Evolutionary conservation across 1,140 invertebrate species (phyloP), one percentile per base, ranked within the genome.

Genomic region (Phthorimaea operculella): DNA sequence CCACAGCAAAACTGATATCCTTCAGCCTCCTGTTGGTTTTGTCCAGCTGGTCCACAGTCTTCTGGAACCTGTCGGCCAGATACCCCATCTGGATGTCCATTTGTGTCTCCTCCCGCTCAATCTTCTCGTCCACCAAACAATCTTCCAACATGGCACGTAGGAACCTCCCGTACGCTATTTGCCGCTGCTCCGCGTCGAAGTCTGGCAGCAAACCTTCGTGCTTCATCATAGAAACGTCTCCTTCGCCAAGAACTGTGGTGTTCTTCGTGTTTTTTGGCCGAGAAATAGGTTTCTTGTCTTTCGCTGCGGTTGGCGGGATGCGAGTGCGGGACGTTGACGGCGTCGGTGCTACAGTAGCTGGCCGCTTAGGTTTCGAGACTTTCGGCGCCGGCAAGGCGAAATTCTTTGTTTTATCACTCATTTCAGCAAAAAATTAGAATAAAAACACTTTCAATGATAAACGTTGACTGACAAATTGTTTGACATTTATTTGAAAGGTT

Each of bases 1-100:
- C 79, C 6, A 72, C 74, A 55, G 79, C 68, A 66, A 85, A 85
- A n/a, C 70, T 72, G 42, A 86, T 78, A 45, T 83, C 75, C 42
- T 77, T 80, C 10, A 86, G 42, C 11, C 83, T 58, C 33, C 70
- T 62, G 52, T 75, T 78, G 6, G 81, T 85, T 57, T 79, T 76
- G 15, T 83, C 79, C 4, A 85, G 50, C 17, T 75, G 66, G 9
- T 81, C 70, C 36, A 75, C 63, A 0, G 79, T 79, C 21, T 79
- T 70, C 28, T 78, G 72, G 18, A 86, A 76, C 16, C 79, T 63
- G 15, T 75, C 73, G 8, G 74, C 74, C n/a, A 85, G 52, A 18
- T 70, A 68, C 0, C 72, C 60, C 72, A 86, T 79, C 51, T 84
- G 78, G 0, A 77, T 54, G 9, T 86, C 84, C 48, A 83, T 72